phyloP scores from a whole-genome alignment of 1,140 invertebrate species.

The Scylla paramamosain region DNA sequence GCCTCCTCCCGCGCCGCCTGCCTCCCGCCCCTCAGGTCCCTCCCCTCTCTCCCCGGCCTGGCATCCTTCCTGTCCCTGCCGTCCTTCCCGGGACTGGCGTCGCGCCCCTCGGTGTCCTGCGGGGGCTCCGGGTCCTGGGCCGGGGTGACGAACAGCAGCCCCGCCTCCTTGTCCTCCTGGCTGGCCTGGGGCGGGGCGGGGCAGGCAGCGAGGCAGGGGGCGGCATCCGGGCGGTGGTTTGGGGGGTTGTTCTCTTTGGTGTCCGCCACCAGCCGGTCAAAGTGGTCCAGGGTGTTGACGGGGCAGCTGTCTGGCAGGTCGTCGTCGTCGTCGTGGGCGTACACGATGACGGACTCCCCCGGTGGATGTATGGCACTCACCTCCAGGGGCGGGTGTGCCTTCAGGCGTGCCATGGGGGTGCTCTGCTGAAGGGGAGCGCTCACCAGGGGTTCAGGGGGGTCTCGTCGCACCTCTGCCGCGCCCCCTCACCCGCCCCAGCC shows the following conservation, averaged over 20 bases:
- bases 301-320: constrained; percentile 65
- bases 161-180: constrained; percentile 40
- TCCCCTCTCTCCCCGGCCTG: too few species aligned
- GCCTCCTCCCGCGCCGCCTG: not conserved
- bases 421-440: not conserved
- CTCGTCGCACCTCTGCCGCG: constrained; percentile 32
- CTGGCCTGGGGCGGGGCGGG: not conserved
- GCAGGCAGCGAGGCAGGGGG: not conserved
- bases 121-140: constrained; percentile 7
- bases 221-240: not conserved
- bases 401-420: not conserved
- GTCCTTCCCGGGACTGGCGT: not conserved
- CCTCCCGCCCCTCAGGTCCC: too few species aligned
- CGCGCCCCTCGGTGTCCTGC: not conserved
- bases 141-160: constrained; percentile 61
- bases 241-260: not conserved
- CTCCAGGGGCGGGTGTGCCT: not conserved
- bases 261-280: constrained; percentile 61
- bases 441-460: not conserved
- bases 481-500: constrained; percentile 29
- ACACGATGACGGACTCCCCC: constrained; percentile 31
- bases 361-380: constrained; percentile 46
- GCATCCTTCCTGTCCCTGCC: not conserved
- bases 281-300: constrained; percentile 59
- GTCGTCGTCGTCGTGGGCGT: constrained; percentile 36